Percentiles rank a stretch among this genome's conserved stretches.
phyloP scores from a whole-genome alignment of 2,797 vertebrate species.

The Girardinus metallicus region DNA sequence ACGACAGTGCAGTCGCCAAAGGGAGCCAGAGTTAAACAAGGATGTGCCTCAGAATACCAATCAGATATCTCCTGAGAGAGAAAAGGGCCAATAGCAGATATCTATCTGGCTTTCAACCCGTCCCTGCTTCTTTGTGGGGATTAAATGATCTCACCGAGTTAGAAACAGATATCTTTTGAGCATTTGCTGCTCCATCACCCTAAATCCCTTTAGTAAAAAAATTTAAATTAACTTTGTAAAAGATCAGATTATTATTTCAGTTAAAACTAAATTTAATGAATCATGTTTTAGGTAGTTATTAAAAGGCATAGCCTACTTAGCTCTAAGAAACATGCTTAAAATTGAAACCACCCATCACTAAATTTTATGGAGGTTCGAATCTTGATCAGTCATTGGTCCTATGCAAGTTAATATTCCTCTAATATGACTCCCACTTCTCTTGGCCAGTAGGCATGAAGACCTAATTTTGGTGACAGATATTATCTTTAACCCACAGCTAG shows the following conservation, averaged over 20 bases:
- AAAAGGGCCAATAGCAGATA: conserved; percentile 52
- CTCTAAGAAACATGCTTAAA: not conserved
- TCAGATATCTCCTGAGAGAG: conserved; percentile 52
- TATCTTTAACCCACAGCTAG: not conserved
- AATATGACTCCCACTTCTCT: conserved; percentile 23
- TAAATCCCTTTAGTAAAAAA: not conserved
- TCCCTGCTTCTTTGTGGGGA: conserved; percentile 31
- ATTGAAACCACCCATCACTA: conserved; percentile 5
- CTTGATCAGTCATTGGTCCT: conserved; percentile 14
- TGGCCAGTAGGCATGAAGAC: conserved; percentile 23
- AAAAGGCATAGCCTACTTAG: not conserved
- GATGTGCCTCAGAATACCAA: conserved; percentile 71
- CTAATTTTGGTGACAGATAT: conserved; percentile 10
- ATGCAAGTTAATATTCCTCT: conserved; percentile 38
- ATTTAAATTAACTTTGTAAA: not conserved
- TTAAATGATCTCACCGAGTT: conserved; percentile 53
- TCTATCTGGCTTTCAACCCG: conserved; percentile 48
- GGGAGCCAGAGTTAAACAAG: conserved; percentile 67
- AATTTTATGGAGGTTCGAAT: conserved; percentile 6
- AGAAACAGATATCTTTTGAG: conserved; percentile 31
- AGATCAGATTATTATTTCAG: not conserved
- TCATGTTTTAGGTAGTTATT: not conserved
- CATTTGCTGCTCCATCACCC: not conserved
- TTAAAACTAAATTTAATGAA: not conserved
- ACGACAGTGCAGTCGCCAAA: conserved; percentile 68